Percentiles rank a stretch among this genome's conserved stretches.
These are phyloP conservation scores for Drosophila arawakana DNA, from an alignment of 1,140 invertebrate species.

Conservation along the genomic window DNA sequence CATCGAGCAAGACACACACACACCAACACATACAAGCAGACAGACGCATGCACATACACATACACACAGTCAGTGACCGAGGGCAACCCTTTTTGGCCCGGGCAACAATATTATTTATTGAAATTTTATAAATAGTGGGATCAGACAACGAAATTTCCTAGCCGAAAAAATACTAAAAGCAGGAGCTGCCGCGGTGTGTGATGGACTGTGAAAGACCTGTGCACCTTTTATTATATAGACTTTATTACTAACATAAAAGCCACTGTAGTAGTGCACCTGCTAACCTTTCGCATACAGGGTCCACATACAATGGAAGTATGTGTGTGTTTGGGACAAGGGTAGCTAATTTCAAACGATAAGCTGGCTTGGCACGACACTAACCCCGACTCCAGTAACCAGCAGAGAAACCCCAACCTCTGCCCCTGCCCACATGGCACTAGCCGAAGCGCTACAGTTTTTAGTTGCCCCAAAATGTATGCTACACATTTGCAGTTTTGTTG, in stretches of 20 bases:
- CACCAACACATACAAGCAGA: background rate
- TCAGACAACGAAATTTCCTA: constrained; percentile 80
- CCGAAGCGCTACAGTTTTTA: constrained; percentile 69
- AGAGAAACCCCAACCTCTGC: background rate
- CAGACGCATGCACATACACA: constrained; percentile 2
- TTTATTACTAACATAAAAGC: too few species aligned
- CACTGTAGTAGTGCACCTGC: too few species aligned
- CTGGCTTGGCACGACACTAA: constrained; percentile 73
- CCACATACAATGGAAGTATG: constrained; percentile 10
- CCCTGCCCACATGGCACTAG: background rate
- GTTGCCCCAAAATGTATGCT: constrained; percentile 75
- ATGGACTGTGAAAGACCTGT: too few species aligned
- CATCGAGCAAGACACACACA: constrained; percentile 28
- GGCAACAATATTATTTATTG: constrained; percentile 79
- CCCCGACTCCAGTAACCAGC: constrained; percentile 26
- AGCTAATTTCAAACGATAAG: constrained; percentile 81
- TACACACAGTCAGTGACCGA: background rate
- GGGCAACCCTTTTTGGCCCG: constrained; percentile 52
- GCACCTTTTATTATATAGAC: too few species aligned
- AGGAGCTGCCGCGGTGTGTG: background rate
- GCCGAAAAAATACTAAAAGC: constrained; percentile 55
- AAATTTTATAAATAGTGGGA: constrained; percentile 84
- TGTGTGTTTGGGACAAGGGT: constrained; percentile 62
- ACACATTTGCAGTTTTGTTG: constrained; percentile 70
- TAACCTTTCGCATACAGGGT: too few species aligned